A percentile compares a stretch with the other conserved stretches of the same genome.
These are phyloP conservation scores for Ataeniobius toweri DNA, from an alignment of 2,797 vertebrate genomes.

Conservation along the genomic window DNA sequence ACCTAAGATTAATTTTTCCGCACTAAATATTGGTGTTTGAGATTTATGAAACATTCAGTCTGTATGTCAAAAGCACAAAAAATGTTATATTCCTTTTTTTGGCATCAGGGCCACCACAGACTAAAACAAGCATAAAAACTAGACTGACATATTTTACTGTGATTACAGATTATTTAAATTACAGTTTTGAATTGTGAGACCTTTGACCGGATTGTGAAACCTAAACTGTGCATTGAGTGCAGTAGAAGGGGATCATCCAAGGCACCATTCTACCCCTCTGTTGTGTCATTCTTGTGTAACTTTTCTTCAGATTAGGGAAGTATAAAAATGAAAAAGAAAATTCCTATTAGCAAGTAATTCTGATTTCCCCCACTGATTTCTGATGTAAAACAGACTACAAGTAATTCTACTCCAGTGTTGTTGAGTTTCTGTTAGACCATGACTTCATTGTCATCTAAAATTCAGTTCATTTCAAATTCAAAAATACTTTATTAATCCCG, in stretches of 20 bases:
- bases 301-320: conserved; percentile 22
- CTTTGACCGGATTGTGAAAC: not conserved
- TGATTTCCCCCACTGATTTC: conserved; percentile 23
- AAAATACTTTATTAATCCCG: too few relatives aligned
- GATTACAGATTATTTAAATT: not conserved
- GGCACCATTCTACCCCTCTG: not conserved
- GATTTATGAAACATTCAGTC: not conserved
- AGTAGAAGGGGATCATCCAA: not conserved
- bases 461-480: too few relatives aligned
- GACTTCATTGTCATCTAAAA: not conserved
- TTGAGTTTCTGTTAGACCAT: conserved; percentile 18
- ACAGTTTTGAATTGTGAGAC: not conserved
- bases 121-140: not conserved
- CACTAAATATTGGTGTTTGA: not conserved
- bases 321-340: conserved; percentile 5
- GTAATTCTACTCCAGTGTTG: conserved; percentile 24
- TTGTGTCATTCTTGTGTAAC: not conserved
- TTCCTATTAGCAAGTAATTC: conserved; percentile 8
- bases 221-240: not conserved
- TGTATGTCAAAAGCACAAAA: not conserved
- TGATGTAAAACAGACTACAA: conserved; percentile 42
- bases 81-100: not conserved
- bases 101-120: not conserved
- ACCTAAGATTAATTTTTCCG: not conserved
- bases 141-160: not conserved